Percentiles rank a stretch among this genome's conserved stretches.
phyloP scores from a whole-genome alignment of 2,888 invertebrate species.

The Encarsia formosa region DNA sequence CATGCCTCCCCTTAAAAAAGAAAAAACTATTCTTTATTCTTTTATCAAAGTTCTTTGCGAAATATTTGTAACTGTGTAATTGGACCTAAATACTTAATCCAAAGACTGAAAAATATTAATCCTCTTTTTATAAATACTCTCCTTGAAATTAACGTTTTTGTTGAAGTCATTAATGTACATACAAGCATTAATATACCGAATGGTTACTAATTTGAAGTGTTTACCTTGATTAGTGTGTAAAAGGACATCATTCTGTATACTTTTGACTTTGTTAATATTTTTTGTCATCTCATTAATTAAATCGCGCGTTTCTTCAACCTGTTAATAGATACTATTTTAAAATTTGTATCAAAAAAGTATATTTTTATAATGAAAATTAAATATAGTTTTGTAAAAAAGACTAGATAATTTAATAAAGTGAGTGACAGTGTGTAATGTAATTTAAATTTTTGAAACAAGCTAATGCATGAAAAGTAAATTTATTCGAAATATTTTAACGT shows the following conservation, averaged over 20 bases:
- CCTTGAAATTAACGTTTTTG: too few species aligned
- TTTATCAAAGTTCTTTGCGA: background rate
- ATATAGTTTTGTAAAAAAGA: background rate
- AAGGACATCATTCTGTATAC: slow-evolving; percentile 53
- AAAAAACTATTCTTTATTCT: too few species aligned
- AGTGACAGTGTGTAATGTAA: background rate
- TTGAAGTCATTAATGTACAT: too few species aligned
- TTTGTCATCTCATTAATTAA: slow-evolving; percentile 44
- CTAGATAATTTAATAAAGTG: too few species aligned
- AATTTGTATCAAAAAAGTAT: background rate
- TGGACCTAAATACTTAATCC: background rate
- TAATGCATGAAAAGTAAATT: background rate
- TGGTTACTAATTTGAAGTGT: background rate
- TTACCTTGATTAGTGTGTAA: slow-evolving; percentile 47
- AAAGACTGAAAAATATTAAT: background rate
- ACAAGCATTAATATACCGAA: too few species aligned
- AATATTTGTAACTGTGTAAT: background rate
- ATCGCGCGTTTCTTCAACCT: slow-evolving; percentile 48
- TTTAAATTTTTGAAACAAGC: background rate
- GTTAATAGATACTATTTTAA: slow-evolving; percentile 7
- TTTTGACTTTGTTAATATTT: slow-evolving; percentile 45
- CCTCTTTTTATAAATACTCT: too few species aligned
- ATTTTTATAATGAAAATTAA: background rate
- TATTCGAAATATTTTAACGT: background rate
- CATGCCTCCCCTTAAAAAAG: too few species aligned